phyloP scores from a whole-genome alignment of 2,113 vertebrate genomes.

The Phyllopteryx taeniolatus region DNA sequence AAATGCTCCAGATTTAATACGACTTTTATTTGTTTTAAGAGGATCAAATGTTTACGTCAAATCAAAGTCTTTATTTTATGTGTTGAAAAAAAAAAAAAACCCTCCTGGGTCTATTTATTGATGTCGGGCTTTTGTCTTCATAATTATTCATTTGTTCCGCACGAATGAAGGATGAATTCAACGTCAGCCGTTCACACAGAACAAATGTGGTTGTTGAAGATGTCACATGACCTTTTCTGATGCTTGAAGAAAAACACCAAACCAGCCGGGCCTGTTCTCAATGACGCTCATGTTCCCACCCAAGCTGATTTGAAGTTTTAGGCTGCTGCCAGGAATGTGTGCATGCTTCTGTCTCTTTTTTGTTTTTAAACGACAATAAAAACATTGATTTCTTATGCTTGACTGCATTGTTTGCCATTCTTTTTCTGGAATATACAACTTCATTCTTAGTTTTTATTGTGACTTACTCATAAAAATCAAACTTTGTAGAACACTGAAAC shows the following conservation, averaged over 20 bases:
- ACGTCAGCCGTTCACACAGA: slow-evolving; percentile 1
- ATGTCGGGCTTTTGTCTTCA: slow-evolving; percentile 34
- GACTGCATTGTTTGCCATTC: not conserved
- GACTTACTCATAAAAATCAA: no score
- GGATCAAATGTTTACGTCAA: slow-evolving; percentile 28
- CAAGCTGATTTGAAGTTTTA: slow-evolving; percentile 28
- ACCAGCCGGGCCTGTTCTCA: slow-evolving; percentile 37
- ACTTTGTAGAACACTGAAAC: no score
- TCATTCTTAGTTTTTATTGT: no score
- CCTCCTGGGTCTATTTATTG: slow-evolving; percentile 28
- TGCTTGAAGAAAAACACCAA: slow-evolving; percentile 2
- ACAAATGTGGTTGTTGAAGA: slow-evolving; percentile 31
- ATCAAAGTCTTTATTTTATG: slow-evolving; percentile 29
- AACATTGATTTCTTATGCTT: slow-evolving; percentile 36
- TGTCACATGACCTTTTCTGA: slow-evolving; percentile 23
- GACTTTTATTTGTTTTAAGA: slow-evolving; percentile 27
- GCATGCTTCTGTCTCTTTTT: slow-evolving; percentile 58
- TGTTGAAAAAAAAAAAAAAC: slow-evolving; percentile 14
- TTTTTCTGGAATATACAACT: no score
- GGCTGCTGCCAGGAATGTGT: slow-evolving; percentile 55
- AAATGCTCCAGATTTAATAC: slow-evolving; percentile 52
- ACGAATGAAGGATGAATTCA: not conserved
- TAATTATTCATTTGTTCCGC: slow-evolving; percentile 15
- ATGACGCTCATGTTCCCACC: slow-evolving; percentile 23
- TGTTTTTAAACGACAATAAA: slow-evolving; percentile 58